Evolutionary conservation across 2,888 invertebrate species (phyloP).

Genomic region (Meloe dianella): DNA sequence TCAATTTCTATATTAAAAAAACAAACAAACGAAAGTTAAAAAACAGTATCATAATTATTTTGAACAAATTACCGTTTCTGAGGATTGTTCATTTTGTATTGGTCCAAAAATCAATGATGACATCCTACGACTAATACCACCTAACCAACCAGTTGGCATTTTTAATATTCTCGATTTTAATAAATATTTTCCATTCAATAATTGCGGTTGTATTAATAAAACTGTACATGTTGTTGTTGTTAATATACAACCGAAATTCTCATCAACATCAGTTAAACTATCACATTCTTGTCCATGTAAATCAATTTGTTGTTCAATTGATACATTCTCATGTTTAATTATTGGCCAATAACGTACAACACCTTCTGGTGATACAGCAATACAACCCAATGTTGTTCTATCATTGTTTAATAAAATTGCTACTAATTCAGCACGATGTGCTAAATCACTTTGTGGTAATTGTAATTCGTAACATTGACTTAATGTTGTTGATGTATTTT

Average conservation of each 20-base stretch:
- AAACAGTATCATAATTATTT: neutral
- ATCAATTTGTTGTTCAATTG: conserved; percentile 83
- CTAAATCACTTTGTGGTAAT: conserved; percentile 89
- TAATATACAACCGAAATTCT: conserved; percentile 78
- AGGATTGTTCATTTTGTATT: conserved; percentile 66
- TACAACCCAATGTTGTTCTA: conserved; percentile 75
- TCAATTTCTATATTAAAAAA: neutral
- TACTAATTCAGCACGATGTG: conserved; percentile 86
- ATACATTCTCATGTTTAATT: conserved; percentile 85
- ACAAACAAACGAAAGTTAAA: neutral
- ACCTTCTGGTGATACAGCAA: conserved; percentile 94
- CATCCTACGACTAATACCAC: conserved; percentile 83
- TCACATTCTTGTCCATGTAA: conserved; percentile 89
- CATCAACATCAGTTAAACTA: conserved; percentile 70
- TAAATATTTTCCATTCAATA: conserved; percentile 70
- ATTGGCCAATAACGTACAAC: conserved; percentile 90
- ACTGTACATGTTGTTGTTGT: conserved; percentile 92
- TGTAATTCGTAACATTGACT: conserved; percentile 84
- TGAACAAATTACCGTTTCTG: conserved; percentile 68
- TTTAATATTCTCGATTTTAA: conserved; percentile 72
- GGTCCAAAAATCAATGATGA: conserved; percentile 83
- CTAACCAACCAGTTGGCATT: conserved; percentile 82
- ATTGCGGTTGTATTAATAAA: conserved; percentile 71
- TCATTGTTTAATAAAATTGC: conserved; percentile 70
- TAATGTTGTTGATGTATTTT: conserved; percentile 5